These are phyloP conservation scores for Sebastes diploproa DNA, from an alignment of 2,797 vertebrate species.

Conservation along the genomic window DNA sequence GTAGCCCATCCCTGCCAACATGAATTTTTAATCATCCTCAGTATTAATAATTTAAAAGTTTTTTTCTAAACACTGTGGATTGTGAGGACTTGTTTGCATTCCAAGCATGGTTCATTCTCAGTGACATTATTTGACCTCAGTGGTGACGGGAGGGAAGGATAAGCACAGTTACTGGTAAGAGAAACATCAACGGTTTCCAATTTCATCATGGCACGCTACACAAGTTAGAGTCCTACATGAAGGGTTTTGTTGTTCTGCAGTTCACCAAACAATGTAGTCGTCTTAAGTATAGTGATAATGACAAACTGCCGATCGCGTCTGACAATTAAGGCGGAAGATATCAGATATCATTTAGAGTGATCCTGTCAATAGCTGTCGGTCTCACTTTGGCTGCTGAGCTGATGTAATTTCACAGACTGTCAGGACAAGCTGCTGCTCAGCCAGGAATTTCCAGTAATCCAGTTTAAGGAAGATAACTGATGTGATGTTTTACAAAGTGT, in stretches of 20 bases:
- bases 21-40: constrained; percentile 64
- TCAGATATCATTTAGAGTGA: not conserved
- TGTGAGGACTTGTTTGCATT: constrained; percentile 29
- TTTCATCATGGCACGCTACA: not conserved
- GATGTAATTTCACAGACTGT: not conserved
- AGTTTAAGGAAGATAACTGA: not conserved
- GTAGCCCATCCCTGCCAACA: constrained; percentile 24
- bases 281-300: not conserved
- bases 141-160: not conserved
- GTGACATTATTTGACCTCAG: constrained; percentile 38
- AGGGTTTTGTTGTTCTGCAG: not conserved
- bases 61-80: constrained; percentile 42
- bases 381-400: not conserved
- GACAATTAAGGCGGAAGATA: not conserved
- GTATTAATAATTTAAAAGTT: constrained; percentile 68
- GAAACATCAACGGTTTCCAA: not conserved
- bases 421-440: not conserved
- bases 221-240: not conserved
- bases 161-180: not conserved
- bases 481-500: not conserved
- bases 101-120: constrained; percentile 2
- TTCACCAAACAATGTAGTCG: not conserved
- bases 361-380: not conserved
- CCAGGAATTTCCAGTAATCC: not conserved
- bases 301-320: not conserved